Conservation (phyloP, 2,797 vertebrate genomes). For the Paedocypris micromegethes region DNA sequence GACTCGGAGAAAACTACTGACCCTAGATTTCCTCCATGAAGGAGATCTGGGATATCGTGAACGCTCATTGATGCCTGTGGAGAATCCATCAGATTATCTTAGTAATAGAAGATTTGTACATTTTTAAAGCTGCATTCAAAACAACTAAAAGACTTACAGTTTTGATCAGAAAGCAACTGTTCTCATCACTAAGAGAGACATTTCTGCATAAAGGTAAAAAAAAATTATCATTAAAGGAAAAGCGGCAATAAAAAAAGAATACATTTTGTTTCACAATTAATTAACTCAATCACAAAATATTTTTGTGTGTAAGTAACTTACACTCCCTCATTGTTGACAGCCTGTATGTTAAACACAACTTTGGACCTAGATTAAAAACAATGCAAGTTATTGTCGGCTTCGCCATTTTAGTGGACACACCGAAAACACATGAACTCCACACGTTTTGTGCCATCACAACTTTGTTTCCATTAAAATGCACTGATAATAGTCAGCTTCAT, state of each 20-base stretch:
- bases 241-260: neutral
- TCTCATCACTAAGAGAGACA: conserved; percentile 75
- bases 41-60: conserved; percentile 84
- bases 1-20: conserved; percentile 94
- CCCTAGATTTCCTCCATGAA: conserved; percentile 73
- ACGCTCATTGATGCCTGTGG: conserved; percentile 81
- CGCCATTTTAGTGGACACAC: too few species aligned
- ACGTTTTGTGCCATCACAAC: too few species aligned
- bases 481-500: conserved; percentile 6
- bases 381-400: neutral
- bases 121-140: neutral
- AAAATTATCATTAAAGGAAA: neutral
- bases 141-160: conserved; percentile 74
- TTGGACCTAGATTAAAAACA: conserved; percentile 69
- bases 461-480: too few species aligned
- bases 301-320: conserved; percentile 54
- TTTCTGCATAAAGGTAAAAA: conserved; percentile 64
- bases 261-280: neutral
- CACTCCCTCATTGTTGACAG: conserved; percentile 88
- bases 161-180: conserved; percentile 80
- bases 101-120: neutral
- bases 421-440: too few species aligned
- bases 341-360: conserved; percentile 83
- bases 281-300: neutral
- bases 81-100: neutral